Conservation (phyloP, 2,888 invertebrate species). For the Lagria hirta region DNA sequence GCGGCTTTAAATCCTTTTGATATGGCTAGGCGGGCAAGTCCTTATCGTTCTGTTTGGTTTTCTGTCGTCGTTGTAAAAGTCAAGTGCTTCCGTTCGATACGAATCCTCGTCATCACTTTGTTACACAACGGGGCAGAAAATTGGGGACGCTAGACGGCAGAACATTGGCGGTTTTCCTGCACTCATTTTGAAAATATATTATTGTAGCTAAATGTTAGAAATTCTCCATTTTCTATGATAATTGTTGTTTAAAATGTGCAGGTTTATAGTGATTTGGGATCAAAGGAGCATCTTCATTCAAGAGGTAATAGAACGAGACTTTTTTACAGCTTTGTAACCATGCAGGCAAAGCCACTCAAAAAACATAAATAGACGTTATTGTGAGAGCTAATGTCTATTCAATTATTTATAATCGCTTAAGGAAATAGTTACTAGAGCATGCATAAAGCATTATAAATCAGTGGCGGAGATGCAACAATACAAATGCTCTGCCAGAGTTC, state of each 20-base stretch:
- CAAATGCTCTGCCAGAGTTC: too few species aligned
- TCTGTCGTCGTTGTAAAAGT: conserved; percentile 23
- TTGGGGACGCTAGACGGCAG: conserved; percentile 32
- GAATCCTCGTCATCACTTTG: conserved; percentile 48
- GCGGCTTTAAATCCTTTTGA: conserved; percentile 12
- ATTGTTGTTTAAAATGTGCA: conserved; percentile 22
- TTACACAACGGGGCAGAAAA: conserved; percentile 50
- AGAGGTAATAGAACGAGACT: conserved; percentile 13
- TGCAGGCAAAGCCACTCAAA: conserved; percentile 8
- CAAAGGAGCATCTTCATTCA: conserved; percentile 6
- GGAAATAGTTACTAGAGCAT: conserved; percentile 11
- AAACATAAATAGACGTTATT: conserved; percentile 15
- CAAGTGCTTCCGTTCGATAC: conserved; percentile 34
- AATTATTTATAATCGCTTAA: conserved; percentile 24
- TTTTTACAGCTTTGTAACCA: conserved; percentile 14
- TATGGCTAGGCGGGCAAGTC: conserved; percentile 9
- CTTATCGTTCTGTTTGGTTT: conserved; percentile 25
- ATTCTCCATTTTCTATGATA: conserved; percentile 20
- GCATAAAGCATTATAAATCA: conserved; percentile 8
- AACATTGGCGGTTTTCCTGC: conserved; percentile 26
- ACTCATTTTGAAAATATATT: conserved; percentile 19
- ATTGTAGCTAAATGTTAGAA: too few species aligned
- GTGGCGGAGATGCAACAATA: not conserved
- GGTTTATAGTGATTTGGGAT: conserved; percentile 10
- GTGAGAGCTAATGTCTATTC: conserved; percentile 15